Evolutionary conservation across 2,113 vertebrate genomes (phyloP).

Genomic region (Emydocephalus ijimae): DNA sequence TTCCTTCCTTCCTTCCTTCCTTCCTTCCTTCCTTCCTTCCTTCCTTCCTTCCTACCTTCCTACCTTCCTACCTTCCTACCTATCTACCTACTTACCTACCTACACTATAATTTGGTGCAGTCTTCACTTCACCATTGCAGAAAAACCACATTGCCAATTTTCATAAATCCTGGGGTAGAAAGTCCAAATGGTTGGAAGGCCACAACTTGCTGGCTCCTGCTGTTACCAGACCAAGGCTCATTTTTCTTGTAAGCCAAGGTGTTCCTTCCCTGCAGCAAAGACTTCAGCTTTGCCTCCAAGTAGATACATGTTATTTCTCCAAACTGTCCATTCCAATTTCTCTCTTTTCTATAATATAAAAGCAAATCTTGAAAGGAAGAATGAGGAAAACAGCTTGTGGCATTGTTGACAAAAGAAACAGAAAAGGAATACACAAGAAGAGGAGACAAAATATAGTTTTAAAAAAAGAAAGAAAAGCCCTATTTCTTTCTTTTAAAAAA

Average conservation of each 20-base stretch:
- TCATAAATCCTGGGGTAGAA: background rate
- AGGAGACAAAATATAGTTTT: constrained; percentile 17
- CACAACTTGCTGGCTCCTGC: background rate
- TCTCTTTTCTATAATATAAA: background rate
- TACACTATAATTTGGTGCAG: background rate
- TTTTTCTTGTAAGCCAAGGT: background rate
- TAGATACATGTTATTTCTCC: background rate
- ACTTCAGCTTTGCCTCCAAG: background rate
- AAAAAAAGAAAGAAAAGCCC: background rate
- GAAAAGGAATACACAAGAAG: background rate
- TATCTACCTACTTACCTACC: no score
- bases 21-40: background rate
- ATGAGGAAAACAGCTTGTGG: background rate
- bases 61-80: background rate
- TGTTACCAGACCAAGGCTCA: background rate
- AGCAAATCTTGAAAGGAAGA: background rate
- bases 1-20: background rate
- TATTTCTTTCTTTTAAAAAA: background rate
- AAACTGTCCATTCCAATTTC: background rate
- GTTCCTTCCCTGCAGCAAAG: no score
- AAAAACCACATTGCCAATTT: background rate
- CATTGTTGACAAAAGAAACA: background rate
- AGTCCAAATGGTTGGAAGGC: background rate
- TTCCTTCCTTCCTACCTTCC: background rate
- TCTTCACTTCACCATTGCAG: background rate